Conservation (phyloP, 1,140 invertebrate genomes). For the Drosophila truncata region DNA sequence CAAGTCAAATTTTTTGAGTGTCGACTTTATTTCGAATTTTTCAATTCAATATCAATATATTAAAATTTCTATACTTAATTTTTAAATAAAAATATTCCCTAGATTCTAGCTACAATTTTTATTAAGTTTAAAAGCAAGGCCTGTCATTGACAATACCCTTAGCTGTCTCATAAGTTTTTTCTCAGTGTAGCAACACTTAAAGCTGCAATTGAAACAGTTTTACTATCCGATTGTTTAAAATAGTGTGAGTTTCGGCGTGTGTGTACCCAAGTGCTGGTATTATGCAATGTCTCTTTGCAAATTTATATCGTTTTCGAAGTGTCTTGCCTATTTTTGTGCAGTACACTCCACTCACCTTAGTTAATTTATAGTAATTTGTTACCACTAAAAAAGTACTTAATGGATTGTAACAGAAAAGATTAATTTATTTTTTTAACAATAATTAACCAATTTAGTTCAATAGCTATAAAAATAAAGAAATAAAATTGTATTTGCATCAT, state of each 20-base stretch:
- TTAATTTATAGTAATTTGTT: neutral
- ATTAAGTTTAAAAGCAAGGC: neutral
- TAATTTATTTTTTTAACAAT: neutral
- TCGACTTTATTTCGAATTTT: neutral
- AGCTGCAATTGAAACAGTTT: conserved; percentile 66
- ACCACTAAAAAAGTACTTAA: neutral
- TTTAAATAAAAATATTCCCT: neutral
- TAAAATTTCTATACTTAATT: neutral
- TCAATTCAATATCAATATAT: neutral
- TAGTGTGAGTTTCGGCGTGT: conserved; percentile 12
- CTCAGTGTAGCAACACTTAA: conserved; percentile 18
- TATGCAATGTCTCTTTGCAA: conserved; percentile 73
- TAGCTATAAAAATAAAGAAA: neutral
- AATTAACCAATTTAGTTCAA: neutral
- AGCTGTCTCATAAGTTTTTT: neutral
- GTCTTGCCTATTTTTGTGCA: neutral
- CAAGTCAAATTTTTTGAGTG: neutral
- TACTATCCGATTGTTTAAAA: conserved; percentile 37
- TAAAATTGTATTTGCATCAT: neutral
- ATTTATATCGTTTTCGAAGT: conserved; percentile 39
- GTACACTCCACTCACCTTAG: conserved; percentile 3
- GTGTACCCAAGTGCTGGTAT: conserved; percentile 47
- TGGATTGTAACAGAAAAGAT: neutral
- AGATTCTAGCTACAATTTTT: neutral
- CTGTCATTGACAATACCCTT: neutral